These are phyloP conservation scores for Cerceris ruficornis DNA, from an alignment of 2,888 invertebrate genomes.

Conservation along the genomic window DNA sequence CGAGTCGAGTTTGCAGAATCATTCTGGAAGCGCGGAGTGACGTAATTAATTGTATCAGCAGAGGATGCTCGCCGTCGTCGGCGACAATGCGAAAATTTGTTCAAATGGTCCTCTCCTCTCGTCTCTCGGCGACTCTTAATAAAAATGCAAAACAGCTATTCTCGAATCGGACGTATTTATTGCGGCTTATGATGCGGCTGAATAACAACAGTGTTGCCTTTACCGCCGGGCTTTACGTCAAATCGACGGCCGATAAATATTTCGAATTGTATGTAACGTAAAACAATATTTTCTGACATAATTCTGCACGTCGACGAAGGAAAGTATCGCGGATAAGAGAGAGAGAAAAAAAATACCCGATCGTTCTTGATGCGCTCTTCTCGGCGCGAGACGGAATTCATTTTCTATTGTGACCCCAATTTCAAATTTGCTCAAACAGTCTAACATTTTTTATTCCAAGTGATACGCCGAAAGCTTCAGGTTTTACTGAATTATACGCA, in stretches of 20 bases:
- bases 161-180: neutral
- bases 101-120: neutral
- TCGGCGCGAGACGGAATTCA: too few species aligned
- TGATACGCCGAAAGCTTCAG: too few species aligned
- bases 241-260: constrained; percentile 7
- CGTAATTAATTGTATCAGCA: neutral
- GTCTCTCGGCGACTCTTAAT: neutral
- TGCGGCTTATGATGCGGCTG: constrained; percentile 3
- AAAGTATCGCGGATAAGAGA: neutral
- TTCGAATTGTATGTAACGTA: constrained; percentile 1
- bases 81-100: neutral
- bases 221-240: constrained; percentile 7
- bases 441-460: too few species aligned
- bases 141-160: neutral
- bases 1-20: too few species aligned
- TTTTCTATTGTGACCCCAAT: too few species aligned
- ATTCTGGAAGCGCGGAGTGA: too few species aligned
- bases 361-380: neutral
- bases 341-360: neutral
- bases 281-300: constrained; percentile 17
- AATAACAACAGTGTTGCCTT: constrained; percentile 19
- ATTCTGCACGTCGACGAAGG: neutral
- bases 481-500: too few species aligned
- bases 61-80: neutral
- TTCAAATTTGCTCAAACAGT: too few species aligned